These are phyloP conservation scores for Cyclargus thomasi DNA, from an alignment of 1,140 invertebrate species.

Conservation along the genomic window DNA sequence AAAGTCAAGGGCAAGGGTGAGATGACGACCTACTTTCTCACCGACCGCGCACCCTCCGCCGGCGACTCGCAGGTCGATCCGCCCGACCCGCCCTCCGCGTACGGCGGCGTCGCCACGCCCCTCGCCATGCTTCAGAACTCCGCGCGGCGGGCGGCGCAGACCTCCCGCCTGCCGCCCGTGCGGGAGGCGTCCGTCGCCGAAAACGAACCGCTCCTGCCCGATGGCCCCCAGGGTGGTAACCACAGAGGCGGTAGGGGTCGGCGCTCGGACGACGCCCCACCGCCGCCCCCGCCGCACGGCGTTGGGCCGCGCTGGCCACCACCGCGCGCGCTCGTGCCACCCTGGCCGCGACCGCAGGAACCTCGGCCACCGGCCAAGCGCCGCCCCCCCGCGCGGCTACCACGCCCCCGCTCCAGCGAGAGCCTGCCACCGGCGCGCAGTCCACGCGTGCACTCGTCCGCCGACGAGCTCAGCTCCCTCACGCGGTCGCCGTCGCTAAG, in stretches of 20 bases:
- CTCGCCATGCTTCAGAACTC: slow-evolving; percentile 79
- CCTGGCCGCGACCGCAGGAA: slow-evolving; percentile 75
- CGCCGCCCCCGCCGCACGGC: slow-evolving; percentile 76
- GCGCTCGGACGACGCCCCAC: slow-evolving; percentile 58
- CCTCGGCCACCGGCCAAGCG: slow-evolving; percentile 51
- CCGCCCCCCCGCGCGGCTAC: slow-evolving; percentile 58
- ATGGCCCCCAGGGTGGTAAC: slow-evolving; percentile 73
- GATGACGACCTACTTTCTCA: slow-evolving; percentile 94
- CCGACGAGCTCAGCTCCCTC: slow-evolving; percentile 86
- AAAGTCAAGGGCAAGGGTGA: slow-evolving; percentile 96
- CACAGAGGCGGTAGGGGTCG: slow-evolving; percentile 69
- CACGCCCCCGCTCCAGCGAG: slow-evolving; percentile 79
- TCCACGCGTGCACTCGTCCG: slow-evolving; percentile 82
- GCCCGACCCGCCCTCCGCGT: slow-evolving; percentile 71
- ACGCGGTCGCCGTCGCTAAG: slow-evolving; percentile 86
- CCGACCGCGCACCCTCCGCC: slow-evolving; percentile 75
- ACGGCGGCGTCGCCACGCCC: slow-evolving; percentile 82
- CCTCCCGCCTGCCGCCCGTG: slow-evolving; percentile 60
- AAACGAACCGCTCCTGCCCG: slow-evolving; percentile 80
- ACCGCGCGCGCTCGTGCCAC: slow-evolving; percentile 70
- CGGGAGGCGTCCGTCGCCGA: slow-evolving; percentile 75
- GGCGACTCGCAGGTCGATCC: slow-evolving; percentile 37
- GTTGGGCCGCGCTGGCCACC: slow-evolving; percentile 62
- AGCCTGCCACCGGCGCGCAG: slow-evolving; percentile 76
- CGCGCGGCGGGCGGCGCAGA: slow-evolving; percentile 59